phyloP scores from a whole-genome alignment of 2,113 vertebrate genomes.

The Pardalotus punctatus region DNA sequence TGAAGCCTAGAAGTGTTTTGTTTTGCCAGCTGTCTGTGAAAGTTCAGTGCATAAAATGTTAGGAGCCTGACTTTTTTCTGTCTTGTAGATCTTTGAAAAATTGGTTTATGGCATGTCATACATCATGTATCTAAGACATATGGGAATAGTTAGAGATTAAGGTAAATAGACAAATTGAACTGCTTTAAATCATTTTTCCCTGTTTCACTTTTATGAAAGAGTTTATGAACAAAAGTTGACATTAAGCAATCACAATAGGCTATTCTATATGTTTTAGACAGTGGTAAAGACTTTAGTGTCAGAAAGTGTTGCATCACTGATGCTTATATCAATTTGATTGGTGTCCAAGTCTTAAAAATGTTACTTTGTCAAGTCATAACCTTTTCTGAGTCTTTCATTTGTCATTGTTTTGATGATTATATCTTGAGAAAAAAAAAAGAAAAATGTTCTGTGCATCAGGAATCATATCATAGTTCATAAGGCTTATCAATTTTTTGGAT shows the following conservation, averaged over 20 bases:
- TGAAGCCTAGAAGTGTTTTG: conserved; percentile 69
- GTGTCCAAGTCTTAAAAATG: conserved; percentile 81
- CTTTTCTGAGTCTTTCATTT: conserved; percentile 85
- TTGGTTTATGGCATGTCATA: conserved; percentile 79
- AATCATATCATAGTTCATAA: conserved; percentile 72
- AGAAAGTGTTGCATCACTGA: conserved; percentile 79
- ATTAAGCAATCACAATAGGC: conserved; percentile 76
- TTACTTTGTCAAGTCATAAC: conserved; percentile 84
- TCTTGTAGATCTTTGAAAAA: conserved; percentile 83
- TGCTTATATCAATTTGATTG: conserved; percentile 83
- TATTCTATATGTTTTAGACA: conserved; percentile 80
- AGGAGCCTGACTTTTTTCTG: conserved; percentile 74
- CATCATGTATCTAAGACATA: conserved; percentile 80
- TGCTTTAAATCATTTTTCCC: conserved; percentile 84
- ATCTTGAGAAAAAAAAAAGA: conserved; percentile 49
- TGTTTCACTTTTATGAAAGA: conserved; percentile 81
- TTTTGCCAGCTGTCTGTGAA: conserved; percentile 75
- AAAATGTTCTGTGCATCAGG: conserved; percentile 72
- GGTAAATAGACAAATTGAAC: conserved; percentile 85
- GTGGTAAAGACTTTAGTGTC: conserved; percentile 86
- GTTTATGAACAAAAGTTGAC: conserved; percentile 81
- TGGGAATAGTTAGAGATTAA: conserved; percentile 85
- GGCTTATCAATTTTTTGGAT: conserved; percentile 69
- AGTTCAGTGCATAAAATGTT: conserved; percentile 80
- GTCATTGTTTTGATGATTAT: conserved; percentile 84